Base-by-base conservation (phyloP, 2,113 vertebrate genomes). In the Triplophysa dalaica region DNA sequence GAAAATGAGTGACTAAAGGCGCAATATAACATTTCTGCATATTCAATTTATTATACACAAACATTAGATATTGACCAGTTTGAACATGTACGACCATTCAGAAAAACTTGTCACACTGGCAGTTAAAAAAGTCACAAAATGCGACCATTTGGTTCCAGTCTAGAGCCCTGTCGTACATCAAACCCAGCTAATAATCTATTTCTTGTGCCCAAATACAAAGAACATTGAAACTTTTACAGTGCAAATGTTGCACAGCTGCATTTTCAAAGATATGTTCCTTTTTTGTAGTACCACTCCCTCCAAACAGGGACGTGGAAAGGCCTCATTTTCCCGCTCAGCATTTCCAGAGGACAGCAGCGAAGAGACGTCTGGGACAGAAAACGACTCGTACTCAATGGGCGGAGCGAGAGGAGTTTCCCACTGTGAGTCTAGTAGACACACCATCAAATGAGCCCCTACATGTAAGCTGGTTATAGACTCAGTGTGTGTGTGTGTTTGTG, bases 331-430 rank as follows among this genome's bases (percentile, higher is more conserved):
- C 5, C 93, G 97, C 69, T 96, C 96, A 0, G 94, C 95, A 50
- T 99, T 98, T 88, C 96, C 94, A 0, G 98, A 99, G 76, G 97
- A 99, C 89, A 99, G 98, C 92, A 99, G 98, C 0, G 98, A 99
- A 88, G 97, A 99, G 85, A 99, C 97, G 0, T 99, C 98, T 0
- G 97, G 97, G 83, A 99, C 98, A 0, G 98, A 99, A 85, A 99
- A 99, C 0, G 98, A 99, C 86, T 97, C 97, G 45, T 99, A 99
- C 91, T 97, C 97, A 0, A 94, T 97, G 45, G 94, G 96, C 85
- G 93, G 96, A 0, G 94, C 95, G 50, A 93, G 96, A 82, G 83
- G 95, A 0, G 95, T 96, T 84, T 95, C 96, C 50, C 97, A 98
- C 88, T 92, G 97, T 98, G 91, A 96, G 96, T 92, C 84, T 22